A percentile compares a stretch with the other conserved stretches of the same genome.
These are phyloP conservation scores for Yasuhikotakia modesta DNA, from an alignment of 2,797 vertebrate species.

Conservation along the genomic window DNA sequence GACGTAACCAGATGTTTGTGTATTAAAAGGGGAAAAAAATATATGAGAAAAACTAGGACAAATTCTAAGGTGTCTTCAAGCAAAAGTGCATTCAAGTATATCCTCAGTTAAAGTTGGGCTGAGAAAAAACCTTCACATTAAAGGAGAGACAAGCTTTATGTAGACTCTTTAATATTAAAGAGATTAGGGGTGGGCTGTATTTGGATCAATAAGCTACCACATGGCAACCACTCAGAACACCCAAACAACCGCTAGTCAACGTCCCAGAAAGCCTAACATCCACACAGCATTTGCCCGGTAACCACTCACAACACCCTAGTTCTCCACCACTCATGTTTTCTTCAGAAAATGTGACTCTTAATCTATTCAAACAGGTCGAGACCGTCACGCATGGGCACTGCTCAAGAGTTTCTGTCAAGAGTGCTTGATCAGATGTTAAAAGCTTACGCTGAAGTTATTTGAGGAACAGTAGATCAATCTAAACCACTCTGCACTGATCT, in stretches of 20 bases:
- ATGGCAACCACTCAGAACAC: neutral
- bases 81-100: too few species aligned
- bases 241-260: neutral
- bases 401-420: neutral
- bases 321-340: neutral
- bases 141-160: neutral
- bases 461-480: neutral
- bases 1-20: neutral
- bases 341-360: neutral
- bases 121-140: neutral
- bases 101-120: too few species aligned
- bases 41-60: neutral
- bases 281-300: neutral
- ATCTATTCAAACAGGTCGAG: neutral
- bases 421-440: neutral
- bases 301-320: neutral
- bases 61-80: too few species aligned
- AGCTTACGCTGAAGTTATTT: neutral
- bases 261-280: neutral
- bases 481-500: neutral
- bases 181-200: neutral
- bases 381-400: neutral
- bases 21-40: too few species aligned
- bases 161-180: neutral
- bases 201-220: neutral